Base-by-base conservation (phyloP, 2,888 invertebrate genomes). In the Zaprionus obscuricornis region DNA sequence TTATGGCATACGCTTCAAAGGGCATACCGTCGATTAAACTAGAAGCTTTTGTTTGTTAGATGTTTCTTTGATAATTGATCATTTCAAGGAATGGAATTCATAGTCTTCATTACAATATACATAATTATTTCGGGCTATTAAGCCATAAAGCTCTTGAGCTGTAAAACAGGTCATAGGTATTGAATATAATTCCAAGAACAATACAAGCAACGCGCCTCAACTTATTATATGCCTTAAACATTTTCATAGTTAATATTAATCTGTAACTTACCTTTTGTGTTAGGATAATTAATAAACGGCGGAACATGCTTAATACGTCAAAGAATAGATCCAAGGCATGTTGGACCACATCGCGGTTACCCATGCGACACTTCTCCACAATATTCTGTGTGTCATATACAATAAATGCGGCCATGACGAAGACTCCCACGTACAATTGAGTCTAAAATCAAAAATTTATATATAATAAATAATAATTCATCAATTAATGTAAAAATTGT, bases 341-440 rank as follows among this genome's bases (percentile, higher is more conserved):
- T 90, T 94, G 93, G 71, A 99, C 95, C 89, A 96, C 98, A 91
- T 99, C 98, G 89, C 95, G 96, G 92, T 94, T 97, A 60, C 98
- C 98, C 91, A 93, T 92, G 66, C 96, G 93, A 75, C 95, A 94
- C 90, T 98, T 98, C 91, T 98, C 98, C 83, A 98, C 95, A 75
- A 98, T 98, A 72, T 96, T 91, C 91, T 98, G 98, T n/a, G 99
- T 99, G 90, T 99, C 99, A 87, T 96, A 99, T 67, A 99, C 92
- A 8, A 99, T 94, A 91, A 98, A 99, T 55, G 95, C 97, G 88
- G 97, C 98, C 96, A 98, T 97, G 34, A 97, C 92, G 74, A 94
- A 92, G 46, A 99, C 92, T 63, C 98, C 98, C 72, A 96, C 90
- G 89, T 98, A 98, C 46, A 98, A 91, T 86, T 97, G 95, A 62